Evolutionary conservation across 2,888 invertebrate species (phyloP).

Genomic region (Hedychridium roseum): DNA sequence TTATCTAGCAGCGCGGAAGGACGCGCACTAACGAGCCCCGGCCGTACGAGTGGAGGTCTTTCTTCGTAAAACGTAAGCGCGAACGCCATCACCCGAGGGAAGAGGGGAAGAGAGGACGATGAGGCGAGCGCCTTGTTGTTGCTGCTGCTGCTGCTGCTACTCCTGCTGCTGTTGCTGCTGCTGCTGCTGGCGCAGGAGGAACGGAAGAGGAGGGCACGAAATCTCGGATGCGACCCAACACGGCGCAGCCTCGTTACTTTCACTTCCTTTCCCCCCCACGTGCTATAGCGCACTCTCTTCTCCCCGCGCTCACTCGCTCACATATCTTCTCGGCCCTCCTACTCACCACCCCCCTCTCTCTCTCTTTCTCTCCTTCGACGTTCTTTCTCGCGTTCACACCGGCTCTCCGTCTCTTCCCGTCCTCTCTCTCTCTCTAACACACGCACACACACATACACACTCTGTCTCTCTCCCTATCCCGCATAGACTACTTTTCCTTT

Average conservation of each 20-base stretch:
- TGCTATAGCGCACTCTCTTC: slow-evolving; percentile 63
- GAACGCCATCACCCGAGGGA: slow-evolving; percentile 16
- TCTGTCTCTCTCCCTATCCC: slow-evolving; percentile 21
- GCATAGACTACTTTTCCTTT: slow-evolving; percentile 56
- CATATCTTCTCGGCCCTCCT: too few species aligned
- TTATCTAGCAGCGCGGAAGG: slow-evolving; percentile 12
- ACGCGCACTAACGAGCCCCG: slow-evolving; percentile 22
- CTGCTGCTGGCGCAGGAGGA: too few species aligned
- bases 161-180: too few species aligned
- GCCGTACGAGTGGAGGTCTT: slow-evolving; percentile 33
- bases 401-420: slow-evolving; percentile 12
- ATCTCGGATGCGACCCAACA: slow-evolving; percentile 51
- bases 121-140: too few species aligned
- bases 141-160: too few species aligned
- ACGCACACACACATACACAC: too few species aligned
- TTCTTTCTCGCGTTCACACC: slow-evolving; percentile 15
- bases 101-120: background rate
- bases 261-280: slow-evolving; percentile 61
- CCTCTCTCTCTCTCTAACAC: slow-evolving; percentile 32
- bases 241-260: slow-evolving; percentile 53
- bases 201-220: slow-evolving; percentile 34
- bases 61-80: slow-evolving; percentile 21
- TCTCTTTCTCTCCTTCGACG: slow-evolving; percentile 19
- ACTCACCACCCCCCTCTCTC: slow-evolving; percentile 34
- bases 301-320: too few species aligned